Percentiles rank a stretch among this genome's conserved stretches.
phyloP scores from a whole-genome alignment of 2,113 vertebrate species.

The Emydura subglobosa region DNA sequence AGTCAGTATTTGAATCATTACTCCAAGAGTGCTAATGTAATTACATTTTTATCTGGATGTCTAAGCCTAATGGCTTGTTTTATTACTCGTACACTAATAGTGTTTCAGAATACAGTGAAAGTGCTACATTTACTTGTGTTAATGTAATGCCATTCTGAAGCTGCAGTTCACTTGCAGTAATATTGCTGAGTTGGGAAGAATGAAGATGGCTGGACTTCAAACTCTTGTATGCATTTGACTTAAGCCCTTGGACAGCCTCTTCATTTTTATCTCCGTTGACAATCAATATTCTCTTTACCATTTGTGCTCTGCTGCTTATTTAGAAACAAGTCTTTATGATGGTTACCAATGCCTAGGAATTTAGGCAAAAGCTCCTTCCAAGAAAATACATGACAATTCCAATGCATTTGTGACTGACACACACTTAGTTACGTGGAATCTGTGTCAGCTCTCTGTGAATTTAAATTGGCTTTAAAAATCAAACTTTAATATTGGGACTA shows the following conservation, averaged over 20 bases:
- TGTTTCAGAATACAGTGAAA: background rate
- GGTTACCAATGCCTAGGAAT: background rate
- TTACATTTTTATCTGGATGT: background rate
- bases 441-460: accelerated
- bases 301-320: background rate
- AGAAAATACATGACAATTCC: background rate
- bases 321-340: background rate
- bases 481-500: background rate
- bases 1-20: constrained; percentile 38
- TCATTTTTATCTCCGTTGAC: background rate
- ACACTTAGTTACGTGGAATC: background rate
- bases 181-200: accelerated
- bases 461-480: background rate
- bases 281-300: background rate
- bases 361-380: background rate
- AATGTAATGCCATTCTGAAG: background rate
- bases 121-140: background rate
- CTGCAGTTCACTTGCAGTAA: background rate
- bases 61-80: background rate
- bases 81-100: background rate
- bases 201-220: background rate
- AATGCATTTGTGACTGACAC: background rate
- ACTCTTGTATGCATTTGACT: background rate
- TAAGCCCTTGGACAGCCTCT: background rate
- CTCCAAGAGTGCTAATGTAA: constrained; percentile 20